phyloP scores from a whole-genome alignment of 53 echinoderm and acorn worm genomes.

The Patiria pectinifera region DNA sequence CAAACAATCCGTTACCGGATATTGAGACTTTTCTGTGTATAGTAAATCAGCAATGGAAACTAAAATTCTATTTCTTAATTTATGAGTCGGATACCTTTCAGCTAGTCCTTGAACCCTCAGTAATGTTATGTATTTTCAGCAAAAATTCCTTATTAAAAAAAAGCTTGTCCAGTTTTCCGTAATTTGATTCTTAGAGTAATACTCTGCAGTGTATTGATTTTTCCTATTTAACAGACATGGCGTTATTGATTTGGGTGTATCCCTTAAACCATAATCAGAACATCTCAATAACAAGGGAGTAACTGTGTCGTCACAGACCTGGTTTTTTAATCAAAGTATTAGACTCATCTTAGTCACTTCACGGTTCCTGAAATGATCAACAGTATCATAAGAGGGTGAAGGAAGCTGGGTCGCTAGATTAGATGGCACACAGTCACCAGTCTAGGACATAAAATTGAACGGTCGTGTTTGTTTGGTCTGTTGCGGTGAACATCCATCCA shows the following conservation, averaged over 20 bases:
- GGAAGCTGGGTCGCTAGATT: not conserved
- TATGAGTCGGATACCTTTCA: too few species aligned
- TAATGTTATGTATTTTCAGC: too few species aligned
- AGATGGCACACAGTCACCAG: not conserved
- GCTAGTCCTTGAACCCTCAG: too few species aligned
- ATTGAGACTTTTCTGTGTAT: too few species aligned
- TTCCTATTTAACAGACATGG: too few species aligned
- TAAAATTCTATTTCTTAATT: too few species aligned
- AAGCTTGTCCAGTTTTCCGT: too few species aligned
- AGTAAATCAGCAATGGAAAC: too few species aligned
- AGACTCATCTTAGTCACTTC: conserved; percentile 32
- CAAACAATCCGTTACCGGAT: too few species aligned
- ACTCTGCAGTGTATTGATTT: too few species aligned
- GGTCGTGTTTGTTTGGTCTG: conserved; percentile 34
- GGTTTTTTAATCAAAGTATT: conserved; percentile 31
- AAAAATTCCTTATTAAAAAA: too few species aligned
- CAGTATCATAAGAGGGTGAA: not conserved
- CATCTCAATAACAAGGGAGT: not conserved
- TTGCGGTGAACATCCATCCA: not conserved
- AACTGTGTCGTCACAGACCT: not conserved
- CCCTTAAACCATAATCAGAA: conserved; percentile 1
- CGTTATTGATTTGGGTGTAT: not conserved
- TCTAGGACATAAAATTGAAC: conserved; percentile 31
- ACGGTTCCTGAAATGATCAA: conserved; percentile 1
- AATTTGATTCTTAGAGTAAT: too few species aligned